These are phyloP conservation scores for Nowickia ferox DNA, from an alignment of 2,888 invertebrate species.

Conservation along the genomic window DNA sequence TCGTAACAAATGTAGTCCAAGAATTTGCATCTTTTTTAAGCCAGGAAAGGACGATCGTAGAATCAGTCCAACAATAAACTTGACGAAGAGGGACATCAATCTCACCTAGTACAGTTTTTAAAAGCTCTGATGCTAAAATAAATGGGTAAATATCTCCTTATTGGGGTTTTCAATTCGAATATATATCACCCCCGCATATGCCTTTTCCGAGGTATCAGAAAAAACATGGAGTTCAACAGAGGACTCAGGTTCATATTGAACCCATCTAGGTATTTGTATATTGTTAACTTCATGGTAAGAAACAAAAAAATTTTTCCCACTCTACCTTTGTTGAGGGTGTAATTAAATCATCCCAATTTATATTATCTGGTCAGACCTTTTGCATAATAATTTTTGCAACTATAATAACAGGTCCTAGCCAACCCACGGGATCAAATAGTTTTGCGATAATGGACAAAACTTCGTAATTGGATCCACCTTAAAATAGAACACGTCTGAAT, in stretches of 20 bases:
- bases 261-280: background rate
- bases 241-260: background rate
- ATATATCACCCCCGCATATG: background rate
- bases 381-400: background rate
- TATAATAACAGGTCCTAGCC: background rate
- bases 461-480: background rate
- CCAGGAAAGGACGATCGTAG: constrained; percentile 6
- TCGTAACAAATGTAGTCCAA: background rate
- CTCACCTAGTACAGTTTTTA: background rate
- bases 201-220: background rate
- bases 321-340: background rate
- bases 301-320: background rate
- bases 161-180: background rate
- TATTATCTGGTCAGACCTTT: no score
- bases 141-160: background rate
- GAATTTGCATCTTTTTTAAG: background rate
- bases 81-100: background rate
- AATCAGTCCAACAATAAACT: background rate
- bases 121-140: background rate
- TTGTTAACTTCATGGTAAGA: background rate
- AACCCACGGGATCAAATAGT: background rate
- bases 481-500: background rate
- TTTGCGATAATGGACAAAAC: background rate
- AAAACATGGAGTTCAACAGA: background rate
- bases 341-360: background rate